phyloP scores from a whole-genome alignment of 2,888 invertebrate genomes.

The Lordiphosa fenestrarum region DNA sequence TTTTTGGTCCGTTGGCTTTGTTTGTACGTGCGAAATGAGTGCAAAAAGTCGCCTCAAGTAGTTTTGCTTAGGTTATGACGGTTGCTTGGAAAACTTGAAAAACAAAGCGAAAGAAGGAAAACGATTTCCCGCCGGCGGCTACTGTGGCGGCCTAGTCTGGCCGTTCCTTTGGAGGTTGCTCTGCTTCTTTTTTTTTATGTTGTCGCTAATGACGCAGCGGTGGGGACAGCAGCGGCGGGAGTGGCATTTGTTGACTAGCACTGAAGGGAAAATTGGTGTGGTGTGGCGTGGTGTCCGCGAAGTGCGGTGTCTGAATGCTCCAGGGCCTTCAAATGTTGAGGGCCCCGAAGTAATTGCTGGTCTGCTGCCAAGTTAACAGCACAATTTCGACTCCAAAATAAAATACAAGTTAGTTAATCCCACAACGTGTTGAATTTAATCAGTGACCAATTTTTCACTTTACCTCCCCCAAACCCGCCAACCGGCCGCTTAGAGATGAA shows the following conservation, averaged over 20 bases:
- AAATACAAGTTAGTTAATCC: constrained; percentile 75
- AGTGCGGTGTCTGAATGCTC: constrained; percentile 38
- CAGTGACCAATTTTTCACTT: constrained; percentile 73
- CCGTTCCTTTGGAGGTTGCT: constrained; percentile 9
- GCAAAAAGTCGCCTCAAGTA: constrained; percentile 63
- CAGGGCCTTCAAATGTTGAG: constrained; percentile 21
- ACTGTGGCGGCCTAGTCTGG: constrained; percentile 24
- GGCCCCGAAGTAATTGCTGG: constrained; percentile 52
- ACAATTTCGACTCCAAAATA: constrained; percentile 68
- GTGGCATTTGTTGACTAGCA: constrained; percentile 57
- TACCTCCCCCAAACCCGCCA: constrained; percentile 2
- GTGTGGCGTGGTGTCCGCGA: constrained; percentile 9
- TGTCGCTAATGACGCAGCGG: constrained; percentile 59
- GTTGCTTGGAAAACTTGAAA: constrained; percentile 46
- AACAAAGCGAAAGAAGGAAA: constrained; percentile 25
- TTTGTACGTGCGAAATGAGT: constrained; percentile 66
- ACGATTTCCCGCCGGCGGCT: constrained; percentile 61
- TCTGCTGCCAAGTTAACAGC: constrained; percentile 64
- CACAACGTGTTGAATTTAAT: constrained; percentile 73
- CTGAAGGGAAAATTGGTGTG: constrained; percentile 60
- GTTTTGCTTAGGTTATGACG: constrained; percentile 38
- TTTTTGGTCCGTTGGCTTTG: constrained; percentile 24
- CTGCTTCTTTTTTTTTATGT: constrained; percentile 12
- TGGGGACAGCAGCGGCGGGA: not conserved
- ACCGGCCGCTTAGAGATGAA: constrained; percentile 9